Base-by-base conservation (phyloP, 2,797 vertebrate genomes). In the Brachyrhaphis roseni region DNA sequence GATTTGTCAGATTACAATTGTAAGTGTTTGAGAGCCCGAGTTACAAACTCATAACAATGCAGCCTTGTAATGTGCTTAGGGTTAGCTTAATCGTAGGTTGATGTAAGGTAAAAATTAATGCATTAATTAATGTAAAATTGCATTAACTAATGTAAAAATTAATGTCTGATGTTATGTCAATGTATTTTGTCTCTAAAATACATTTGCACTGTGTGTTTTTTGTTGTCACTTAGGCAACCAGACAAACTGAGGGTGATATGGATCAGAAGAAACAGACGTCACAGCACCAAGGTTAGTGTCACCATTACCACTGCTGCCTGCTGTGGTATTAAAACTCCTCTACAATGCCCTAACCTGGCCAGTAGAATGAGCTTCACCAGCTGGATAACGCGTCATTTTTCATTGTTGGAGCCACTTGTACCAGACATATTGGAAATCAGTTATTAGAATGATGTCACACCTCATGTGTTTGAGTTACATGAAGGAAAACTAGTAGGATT, bases 201-300 rank as follows among this genome's bases (percentile, higher is more conserved):
- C 62, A 39, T 64, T 64, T 64, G 31, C 16, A 64, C 16, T 36
- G 31, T 66, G 10, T 39, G 41, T 23, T 46, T 80, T 41, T 20
- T 23, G 20, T 53, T 82, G 39, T 91, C 78, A 57, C 87, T 10
- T 90, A 98, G 97, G 97, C 97, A 98, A 78, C 97, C 97, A 1
- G 97, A 98, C 92, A 98, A 97, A 87, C 91, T 98, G 89, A 94
- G 97, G 55, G 96, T 98, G 89, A 96, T 98, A 28, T 98, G 97
- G 97, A 97, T 95, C 78, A 90, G 97, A 78, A 94, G 97, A 75
- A 97, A 95, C 92, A 92, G 97, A 72, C 96, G 96, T 1, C 91
- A 97, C 91, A 96, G 95, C 90, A 96, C 97, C 59, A 98, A 97
- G 97, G 97, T 98, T 84, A 36, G 16, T 8, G 59, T 62, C 15